Evolutionary conservation across 1,140 invertebrate genomes (phyloP), one percentile per base, ranked within the genome.

Genomic region (Heliconius himera): DNA sequence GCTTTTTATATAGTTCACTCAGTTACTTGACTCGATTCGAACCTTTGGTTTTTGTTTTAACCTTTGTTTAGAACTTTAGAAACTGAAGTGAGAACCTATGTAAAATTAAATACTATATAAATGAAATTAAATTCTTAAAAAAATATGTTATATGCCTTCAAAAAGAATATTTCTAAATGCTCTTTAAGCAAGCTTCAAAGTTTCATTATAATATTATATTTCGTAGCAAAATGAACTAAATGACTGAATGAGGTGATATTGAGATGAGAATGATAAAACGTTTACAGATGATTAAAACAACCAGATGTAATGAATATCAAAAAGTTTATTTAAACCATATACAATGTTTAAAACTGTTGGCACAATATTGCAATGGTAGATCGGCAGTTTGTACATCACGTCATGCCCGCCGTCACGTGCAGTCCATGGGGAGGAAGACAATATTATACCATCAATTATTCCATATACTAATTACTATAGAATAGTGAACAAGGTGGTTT

Each of bases 271-370:
- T 78, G 73, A 41, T 54, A 54, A 66, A 66, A 26, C 60, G 60
- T 29, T 36, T 73, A 26, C 46, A 60, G 56, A 49, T 78, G 77
- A 79, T 71, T 81, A 80, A 78, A 82, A 79, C 85, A 88, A 89
- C 82, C 82, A 81, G 70, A 80, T 70, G 70, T 83, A 80, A 83
- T 81, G 80, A 84, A 89, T 91, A 88, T 91, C 82, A 91, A 91
- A 91, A 92, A 87, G 84, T 92, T 93, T 92, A 93, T 91, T 93
- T 88, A 80, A 92, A 90, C 84, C 84, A 85, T 88, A 93, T 82
- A 88, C 84, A 84, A 86, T 88, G 87, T 84, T 83, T 83, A 87
- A 46, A 90, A 89, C 83, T 79, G 87, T 93, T 93, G 92, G 92
- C 92, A 93, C 92, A 89, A 87, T 89, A 87, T 88, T 88, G 88